These are phyloP conservation scores for Melanotaenia maccullochi DNA, from an alignment of 2,797 vertebrate genomes.

Conservation along the genomic window DNA sequence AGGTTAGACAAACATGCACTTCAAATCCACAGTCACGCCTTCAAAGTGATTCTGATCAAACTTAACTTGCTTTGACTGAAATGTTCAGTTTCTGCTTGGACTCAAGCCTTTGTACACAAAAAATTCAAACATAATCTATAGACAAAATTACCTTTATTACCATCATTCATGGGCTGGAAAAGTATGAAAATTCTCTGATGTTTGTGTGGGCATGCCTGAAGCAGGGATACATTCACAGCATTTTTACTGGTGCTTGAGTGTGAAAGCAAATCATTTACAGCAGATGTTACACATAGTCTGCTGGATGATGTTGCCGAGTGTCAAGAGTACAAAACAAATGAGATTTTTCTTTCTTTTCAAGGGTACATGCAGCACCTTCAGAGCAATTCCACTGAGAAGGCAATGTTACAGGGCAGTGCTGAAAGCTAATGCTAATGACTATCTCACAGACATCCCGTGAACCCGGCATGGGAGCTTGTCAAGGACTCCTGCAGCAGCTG, in stretches of 20 bases:
- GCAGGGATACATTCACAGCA: constrained; percentile 3
- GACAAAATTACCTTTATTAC: constrained; percentile 14
- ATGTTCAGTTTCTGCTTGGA: neutral
- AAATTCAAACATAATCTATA: constrained; percentile 22
- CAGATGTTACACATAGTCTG: constrained; percentile 5
- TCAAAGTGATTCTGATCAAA: neutral
- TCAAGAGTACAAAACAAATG: constrained; percentile 44
- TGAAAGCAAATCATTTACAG: constrained; percentile 25
- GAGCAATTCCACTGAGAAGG: constrained; percentile 46
- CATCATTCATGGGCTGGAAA: constrained; percentile 1
- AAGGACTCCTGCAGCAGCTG: constrained; percentile 38
- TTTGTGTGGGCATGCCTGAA: neutral
- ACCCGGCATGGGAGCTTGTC: constrained; percentile 55
- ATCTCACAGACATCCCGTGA: constrained; percentile 46
- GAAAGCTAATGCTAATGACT: constrained; percentile 58
- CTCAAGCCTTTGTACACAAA: constrained; percentile 2
- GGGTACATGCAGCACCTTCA: constrained; percentile 26
- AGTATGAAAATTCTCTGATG: neutral
- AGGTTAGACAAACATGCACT: neutral
- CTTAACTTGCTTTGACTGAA: neutral
- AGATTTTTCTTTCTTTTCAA: constrained; percentile 38
- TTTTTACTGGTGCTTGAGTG: constrained; percentile 1
- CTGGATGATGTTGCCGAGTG: constrained; percentile 22
- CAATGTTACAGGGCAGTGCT: constrained; percentile 45
- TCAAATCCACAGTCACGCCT: neutral